Conservation (phyloP, 2,797 vertebrate species). For the Accipiter superciliosus region DNA sequence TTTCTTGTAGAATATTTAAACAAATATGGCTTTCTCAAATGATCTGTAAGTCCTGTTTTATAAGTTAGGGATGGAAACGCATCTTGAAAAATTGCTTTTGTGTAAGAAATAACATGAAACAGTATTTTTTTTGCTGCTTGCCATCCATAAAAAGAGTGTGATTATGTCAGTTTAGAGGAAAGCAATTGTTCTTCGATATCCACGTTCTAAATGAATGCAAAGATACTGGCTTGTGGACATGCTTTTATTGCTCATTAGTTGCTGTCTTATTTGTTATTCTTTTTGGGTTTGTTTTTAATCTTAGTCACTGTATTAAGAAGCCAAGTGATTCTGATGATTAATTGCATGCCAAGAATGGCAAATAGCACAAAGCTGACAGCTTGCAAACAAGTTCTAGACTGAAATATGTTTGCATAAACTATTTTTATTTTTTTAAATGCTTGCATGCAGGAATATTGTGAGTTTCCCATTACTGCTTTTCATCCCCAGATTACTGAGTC, state of each 20-base stretch:
- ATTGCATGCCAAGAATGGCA: not conserved
- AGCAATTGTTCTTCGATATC: not conserved
- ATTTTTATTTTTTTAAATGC: not conserved
- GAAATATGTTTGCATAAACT: not conserved
- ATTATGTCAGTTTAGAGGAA: not conserved
- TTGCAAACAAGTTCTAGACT: not conserved
- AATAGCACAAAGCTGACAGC: not conserved
- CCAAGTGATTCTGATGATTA: not conserved
- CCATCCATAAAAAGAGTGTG: not conserved
- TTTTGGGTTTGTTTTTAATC: not conserved
- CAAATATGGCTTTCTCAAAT: not conserved
- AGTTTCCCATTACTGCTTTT: not conserved
- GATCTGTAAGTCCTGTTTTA: not conserved
- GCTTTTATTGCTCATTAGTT: not conserved
- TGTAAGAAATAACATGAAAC: not conserved
- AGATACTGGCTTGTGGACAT: not conserved
- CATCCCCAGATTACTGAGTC: not conserved
- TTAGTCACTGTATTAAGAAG: not conserved
- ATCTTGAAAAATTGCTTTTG: not conserved
- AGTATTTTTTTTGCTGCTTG: not conserved
- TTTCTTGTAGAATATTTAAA: constrained; percentile 1
- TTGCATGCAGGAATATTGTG: not conserved
- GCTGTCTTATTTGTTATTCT: not conserved
- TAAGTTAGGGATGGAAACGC: not conserved
- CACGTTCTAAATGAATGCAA: not conserved